These are phyloP conservation scores for Brachionus manjavacas DNA, from an alignment of 1,140 invertebrate genomes.

Conservation along the genomic window DNA sequence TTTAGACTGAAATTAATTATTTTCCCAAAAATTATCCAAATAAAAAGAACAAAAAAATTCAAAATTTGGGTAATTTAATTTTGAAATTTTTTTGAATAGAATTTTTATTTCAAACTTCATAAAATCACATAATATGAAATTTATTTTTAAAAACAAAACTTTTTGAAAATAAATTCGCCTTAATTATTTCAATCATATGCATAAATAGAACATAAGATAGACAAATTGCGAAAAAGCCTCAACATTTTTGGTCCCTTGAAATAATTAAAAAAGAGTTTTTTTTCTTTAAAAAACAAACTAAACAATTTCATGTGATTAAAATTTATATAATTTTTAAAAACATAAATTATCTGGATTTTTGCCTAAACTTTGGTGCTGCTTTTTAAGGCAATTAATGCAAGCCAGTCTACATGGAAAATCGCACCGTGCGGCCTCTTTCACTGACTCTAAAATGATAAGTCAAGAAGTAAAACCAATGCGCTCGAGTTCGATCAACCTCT, in stretches of 20 bases:
- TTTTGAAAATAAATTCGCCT: background rate
- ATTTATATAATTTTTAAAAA: background rate
- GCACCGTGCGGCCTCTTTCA: background rate
- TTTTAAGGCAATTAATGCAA: background rate
- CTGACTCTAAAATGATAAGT: background rate
- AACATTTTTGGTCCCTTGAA: background rate
- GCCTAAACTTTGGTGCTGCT: background rate
- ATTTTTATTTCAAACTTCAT: background rate
- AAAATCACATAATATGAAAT: background rate
- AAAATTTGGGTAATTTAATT: background rate
- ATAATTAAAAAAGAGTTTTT: background rate
- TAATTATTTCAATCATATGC: background rate
- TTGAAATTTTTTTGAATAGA: background rate
- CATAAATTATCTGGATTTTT: conserved; percentile 20
- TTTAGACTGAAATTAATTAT: no score
- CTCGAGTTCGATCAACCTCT: background rate
- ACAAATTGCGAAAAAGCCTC: background rate
- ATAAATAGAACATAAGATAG: background rate
- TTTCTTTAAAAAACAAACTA: background rate
- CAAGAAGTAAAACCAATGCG: background rate
- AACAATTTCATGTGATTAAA: conserved; percentile 27
- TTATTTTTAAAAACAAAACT: background rate
- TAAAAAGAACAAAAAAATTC: background rate
- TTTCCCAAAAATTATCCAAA: no score
- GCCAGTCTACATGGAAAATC: background rate